Conservation (phyloP, 2,113 vertebrate genomes). For the Myodes glareolus region DNA sequence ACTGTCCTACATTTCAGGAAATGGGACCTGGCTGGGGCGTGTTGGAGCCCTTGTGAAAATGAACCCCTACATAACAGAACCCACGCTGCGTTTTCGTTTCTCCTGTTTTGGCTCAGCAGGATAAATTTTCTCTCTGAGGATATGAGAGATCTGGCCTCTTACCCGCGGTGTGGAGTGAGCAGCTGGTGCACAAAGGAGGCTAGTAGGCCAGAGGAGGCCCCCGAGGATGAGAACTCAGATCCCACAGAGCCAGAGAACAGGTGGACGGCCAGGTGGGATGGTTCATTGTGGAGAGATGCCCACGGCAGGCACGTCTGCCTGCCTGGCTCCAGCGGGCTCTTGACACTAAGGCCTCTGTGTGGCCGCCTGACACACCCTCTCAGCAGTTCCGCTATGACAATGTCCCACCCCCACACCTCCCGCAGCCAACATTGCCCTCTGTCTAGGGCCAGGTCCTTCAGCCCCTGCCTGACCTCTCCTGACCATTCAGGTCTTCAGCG, state of each 20-base stretch:
- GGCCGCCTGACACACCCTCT: background rate
- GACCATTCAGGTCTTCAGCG: background rate
- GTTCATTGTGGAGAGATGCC: background rate
- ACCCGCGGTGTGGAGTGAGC: background rate
- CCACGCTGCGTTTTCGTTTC: background rate
- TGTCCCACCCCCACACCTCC: accelerated
- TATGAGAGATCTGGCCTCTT: background rate
- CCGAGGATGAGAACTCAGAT: background rate
- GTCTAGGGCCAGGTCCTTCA: background rate
- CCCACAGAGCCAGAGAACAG: background rate
- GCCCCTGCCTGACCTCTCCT: background rate
- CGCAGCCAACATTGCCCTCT: background rate
- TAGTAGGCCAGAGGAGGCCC: background rate
- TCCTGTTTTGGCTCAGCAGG: background rate
- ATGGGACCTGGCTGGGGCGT: background rate
- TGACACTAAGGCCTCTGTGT: accelerated
- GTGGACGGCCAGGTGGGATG: background rate
- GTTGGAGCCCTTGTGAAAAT: background rate
- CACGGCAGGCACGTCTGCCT: accelerated
- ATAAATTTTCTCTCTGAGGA: background rate
- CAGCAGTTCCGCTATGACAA: background rate
- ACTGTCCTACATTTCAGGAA: background rate
- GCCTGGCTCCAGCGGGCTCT: background rate
- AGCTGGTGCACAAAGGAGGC: background rate
- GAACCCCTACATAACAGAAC: background rate